These are phyloP conservation scores for Macrosteles quadrilineatus DNA, from an alignment of 1,140 invertebrate genomes.

Conservation along the genomic window DNA sequence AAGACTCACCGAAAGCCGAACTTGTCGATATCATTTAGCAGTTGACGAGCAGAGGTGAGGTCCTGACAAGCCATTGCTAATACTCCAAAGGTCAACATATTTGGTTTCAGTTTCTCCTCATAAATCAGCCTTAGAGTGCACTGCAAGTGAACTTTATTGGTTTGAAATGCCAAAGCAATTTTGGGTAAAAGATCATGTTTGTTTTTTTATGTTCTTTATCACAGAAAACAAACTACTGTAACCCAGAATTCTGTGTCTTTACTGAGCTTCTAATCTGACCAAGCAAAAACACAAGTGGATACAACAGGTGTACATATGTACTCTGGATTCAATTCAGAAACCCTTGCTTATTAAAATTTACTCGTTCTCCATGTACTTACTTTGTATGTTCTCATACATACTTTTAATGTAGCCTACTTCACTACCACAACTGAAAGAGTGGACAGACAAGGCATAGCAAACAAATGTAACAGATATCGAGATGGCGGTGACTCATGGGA, in stretches of 20 bases:
- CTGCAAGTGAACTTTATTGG: conserved; percentile 45
- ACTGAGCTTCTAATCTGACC: not conserved
- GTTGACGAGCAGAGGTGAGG: conserved; percentile 57
- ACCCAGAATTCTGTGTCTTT: not conserved
- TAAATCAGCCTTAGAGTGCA: conserved; percentile 65
- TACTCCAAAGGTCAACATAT: conserved; percentile 83
- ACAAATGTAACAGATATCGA: too few relatives aligned
- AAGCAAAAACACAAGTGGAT: not conserved
- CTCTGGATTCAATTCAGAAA: too few relatives aligned
- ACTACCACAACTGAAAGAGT: too few relatives aligned
- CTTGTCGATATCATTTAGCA: conserved; percentile 69
- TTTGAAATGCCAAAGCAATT: conserved; percentile 33
- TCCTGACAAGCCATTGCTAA: conserved; percentile 75
- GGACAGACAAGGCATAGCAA: too few relatives aligned
- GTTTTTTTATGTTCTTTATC: not conserved
- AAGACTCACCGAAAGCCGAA: conserved; percentile 59
- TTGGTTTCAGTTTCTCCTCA: conserved; percentile 59
- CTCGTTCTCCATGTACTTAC: too few relatives aligned
- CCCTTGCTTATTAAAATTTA: too few relatives aligned
- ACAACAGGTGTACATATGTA: too few relatives aligned
- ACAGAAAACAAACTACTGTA: not conserved
- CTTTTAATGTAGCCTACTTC: too few relatives aligned
- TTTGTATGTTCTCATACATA: too few relatives aligned
- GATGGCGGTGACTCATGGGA: too few relatives aligned
- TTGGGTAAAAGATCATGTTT: not conserved